These are phyloP conservation scores for Halocynthia roretzi DNA, from an alignment of 23 tunicate genomes.

Conservation along the genomic window DNA sequence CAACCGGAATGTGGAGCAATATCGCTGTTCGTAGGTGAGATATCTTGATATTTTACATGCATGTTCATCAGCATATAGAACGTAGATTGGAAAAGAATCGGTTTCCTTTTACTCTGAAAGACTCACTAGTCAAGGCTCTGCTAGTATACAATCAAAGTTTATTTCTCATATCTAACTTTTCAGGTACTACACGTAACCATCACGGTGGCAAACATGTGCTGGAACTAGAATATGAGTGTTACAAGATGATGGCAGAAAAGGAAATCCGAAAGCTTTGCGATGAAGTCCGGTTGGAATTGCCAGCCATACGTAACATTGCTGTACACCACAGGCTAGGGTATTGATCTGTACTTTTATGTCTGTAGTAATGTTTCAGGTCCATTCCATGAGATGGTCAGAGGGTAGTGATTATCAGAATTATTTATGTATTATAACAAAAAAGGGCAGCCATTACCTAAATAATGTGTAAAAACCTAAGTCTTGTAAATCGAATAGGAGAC, in stretches of 20 bases:
- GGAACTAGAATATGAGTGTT: constrained; percentile 73
- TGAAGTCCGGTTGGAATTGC: constrained; percentile 32
- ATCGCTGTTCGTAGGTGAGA: neutral
- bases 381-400: too few relatives aligned
- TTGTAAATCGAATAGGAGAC: too few relatives aligned
- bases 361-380: too few relatives aligned
- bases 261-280: constrained; percentile 54
- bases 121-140: neutral
- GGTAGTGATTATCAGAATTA: too few relatives aligned
- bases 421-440: too few relatives aligned
- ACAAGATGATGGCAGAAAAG: constrained; percentile 67
- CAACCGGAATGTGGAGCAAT: constrained; percentile 16
- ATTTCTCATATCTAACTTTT: neutral
- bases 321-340: constrained; percentile 78
- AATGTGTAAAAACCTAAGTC: too few relatives aligned
- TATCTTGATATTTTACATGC: neutral
- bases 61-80: too few relatives aligned
- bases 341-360: neutral
- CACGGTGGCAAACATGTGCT: constrained; percentile 59
- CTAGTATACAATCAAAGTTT: neutral
- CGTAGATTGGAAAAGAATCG: neutral
- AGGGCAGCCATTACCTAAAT: too few relatives aligned
- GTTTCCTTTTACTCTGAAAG: neutral
- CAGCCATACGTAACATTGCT: constrained; percentile 40
- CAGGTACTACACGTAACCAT: constrained; percentile 70